phyloP scores from a whole-genome alignment of 2,888 invertebrate genomes.

The Drosophila pseudotalamancana region DNA sequence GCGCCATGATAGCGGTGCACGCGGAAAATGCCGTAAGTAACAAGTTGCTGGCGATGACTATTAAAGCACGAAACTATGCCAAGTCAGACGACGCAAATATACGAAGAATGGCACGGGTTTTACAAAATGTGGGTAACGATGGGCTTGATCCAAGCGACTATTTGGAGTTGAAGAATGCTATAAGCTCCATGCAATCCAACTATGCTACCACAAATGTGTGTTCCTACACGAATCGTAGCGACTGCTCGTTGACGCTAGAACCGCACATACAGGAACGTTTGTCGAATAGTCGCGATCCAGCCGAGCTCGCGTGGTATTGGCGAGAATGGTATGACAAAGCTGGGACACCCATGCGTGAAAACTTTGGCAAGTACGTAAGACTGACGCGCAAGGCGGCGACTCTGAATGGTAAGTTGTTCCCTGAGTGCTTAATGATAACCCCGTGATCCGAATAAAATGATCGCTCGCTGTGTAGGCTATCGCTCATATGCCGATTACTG shows the following conservation, averaged over 20 bases:
- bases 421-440: constrained; percentile 17
- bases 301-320: constrained; percentile 92
- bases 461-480: constrained; percentile 85
- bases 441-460: not conserved
- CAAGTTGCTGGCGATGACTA: constrained; percentile 78
- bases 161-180: constrained; percentile 86
- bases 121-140: constrained; percentile 89
- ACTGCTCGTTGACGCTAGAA: constrained; percentile 89
- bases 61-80: constrained; percentile 87
- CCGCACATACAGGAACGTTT: constrained; percentile 88
- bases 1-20: constrained; percentile 81
- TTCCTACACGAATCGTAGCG: constrained; percentile 86
- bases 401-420: constrained; percentile 86
- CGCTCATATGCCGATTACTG: constrained; percentile 89
- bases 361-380: constrained; percentile 88
- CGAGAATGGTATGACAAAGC: constrained; percentile 91
- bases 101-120: constrained; percentile 89
- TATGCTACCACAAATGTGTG: constrained; percentile 92
- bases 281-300: constrained; percentile 89
- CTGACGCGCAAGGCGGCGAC: constrained; percentile 89
- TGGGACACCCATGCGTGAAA: constrained; percentile 87
- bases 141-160: constrained; percentile 89
- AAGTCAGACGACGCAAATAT: constrained; percentile 88
- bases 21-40: constrained; percentile 70
- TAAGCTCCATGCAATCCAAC: constrained; percentile 90